Percentiles rank a stretch among this genome's conserved stretches.
Evolutionary conservation across 2,888 invertebrate species (phyloP).

Genomic region (Synanthedon formicaeformis): DNA sequence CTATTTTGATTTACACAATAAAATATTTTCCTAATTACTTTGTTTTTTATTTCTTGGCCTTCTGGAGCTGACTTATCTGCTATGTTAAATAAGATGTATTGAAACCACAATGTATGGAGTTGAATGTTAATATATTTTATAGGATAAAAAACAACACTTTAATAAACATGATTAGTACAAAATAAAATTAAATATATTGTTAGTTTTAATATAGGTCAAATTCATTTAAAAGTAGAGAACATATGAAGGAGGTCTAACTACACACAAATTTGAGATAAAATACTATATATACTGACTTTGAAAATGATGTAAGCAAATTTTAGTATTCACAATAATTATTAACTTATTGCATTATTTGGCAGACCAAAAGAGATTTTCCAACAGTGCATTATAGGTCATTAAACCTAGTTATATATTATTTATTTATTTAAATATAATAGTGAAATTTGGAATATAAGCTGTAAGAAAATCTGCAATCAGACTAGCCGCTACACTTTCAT

Average conservation of each 20-base stretch:
- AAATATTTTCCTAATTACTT: too few relatives aligned
- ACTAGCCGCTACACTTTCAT: slow-evolving; percentile 67
- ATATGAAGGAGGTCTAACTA: slow-evolving; percentile 57
- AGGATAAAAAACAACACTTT: slow-evolving; percentile 70
- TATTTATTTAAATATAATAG: slow-evolving; percentile 45
- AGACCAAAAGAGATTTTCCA: slow-evolving; percentile 71
- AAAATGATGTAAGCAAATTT: slow-evolving; percentile 69
- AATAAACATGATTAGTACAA: slow-evolving; percentile 67
- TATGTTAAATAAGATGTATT: slow-evolving; percentile 30
- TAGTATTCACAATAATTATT: slow-evolving; percentile 62
- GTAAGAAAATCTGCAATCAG: slow-evolving; percentile 71
- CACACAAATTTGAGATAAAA: slow-evolving; percentile 71
- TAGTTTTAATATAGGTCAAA: slow-evolving; percentile 70
- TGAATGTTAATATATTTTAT: slow-evolving; percentile 72
- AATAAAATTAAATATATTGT: slow-evolving; percentile 71
- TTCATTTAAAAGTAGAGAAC: slow-evolving; percentile 70
- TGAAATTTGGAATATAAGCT: slow-evolving; percentile 70
- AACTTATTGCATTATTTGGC: slow-evolving; percentile 69
- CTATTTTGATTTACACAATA: too few relatives aligned
- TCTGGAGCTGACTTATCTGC: too few relatives aligned
- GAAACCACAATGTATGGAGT: slow-evolving; percentile 67
- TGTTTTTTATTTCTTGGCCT: too few relatives aligned
- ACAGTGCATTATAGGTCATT: slow-evolving; percentile 63
- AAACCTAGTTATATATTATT: slow-evolving; percentile 35
- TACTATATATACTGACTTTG: slow-evolving; percentile 61